Evolutionary conservation across 2,888 invertebrate genomes (phyloP).

Genomic region (Theretra japonica): DNA sequence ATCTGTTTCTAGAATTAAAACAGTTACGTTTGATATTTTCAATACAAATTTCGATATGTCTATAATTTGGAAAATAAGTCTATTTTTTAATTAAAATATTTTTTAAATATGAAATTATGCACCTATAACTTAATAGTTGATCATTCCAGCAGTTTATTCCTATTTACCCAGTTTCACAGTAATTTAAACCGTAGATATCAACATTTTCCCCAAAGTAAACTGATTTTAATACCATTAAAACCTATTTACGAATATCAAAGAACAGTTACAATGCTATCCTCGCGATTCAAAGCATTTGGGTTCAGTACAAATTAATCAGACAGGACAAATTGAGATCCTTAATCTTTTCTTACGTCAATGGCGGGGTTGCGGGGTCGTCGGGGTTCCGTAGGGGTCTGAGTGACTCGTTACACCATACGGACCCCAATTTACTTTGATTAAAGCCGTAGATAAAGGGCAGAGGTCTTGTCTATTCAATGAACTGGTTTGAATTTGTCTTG

Average conservation of each 20-base stretch:
- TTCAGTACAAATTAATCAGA: constrained; percentile 14
- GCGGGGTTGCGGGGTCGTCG: not conserved
- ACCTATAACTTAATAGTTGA: no score
- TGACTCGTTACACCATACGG: constrained; percentile 17
- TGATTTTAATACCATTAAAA: not conserved
- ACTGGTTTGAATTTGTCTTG: constrained; percentile 15
- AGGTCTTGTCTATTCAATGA: constrained; percentile 2
- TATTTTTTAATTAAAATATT: no score
- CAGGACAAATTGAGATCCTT: not conserved
- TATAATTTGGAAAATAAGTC: no score
- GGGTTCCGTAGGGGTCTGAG: not conserved
- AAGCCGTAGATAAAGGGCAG: constrained; percentile 33
- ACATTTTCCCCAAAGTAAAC: not conserved
- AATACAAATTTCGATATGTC: no score
- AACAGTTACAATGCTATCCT: not conserved
- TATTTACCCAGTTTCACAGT: no score
- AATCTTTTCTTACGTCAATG: constrained; percentile 21
- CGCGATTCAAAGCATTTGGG: not conserved
- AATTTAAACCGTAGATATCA: no score
- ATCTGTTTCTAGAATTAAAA: no score
- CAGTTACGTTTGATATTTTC: no score
- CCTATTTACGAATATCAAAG: not conserved
- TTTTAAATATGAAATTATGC: no score
- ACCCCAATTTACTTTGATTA: constrained; percentile 44
- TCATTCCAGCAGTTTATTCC: no score